A percentile compares a stretch with the other conserved stretches of the same genome.
Evolutionary conservation across 2,888 invertebrate species (phyloP).

Genomic region (Acronicta aceris): DNA sequence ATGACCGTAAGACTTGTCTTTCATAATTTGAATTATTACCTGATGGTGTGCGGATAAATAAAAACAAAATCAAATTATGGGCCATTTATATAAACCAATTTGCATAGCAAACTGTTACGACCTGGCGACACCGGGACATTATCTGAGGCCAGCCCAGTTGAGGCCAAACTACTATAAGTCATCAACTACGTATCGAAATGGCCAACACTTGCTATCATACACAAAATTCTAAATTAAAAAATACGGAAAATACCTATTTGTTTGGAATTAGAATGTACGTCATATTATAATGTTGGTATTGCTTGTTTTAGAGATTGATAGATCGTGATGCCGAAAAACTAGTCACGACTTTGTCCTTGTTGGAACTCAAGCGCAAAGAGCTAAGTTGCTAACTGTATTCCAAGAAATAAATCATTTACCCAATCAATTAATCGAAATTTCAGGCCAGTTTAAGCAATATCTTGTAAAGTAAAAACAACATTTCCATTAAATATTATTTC

Average conservation of each 20-base stretch:
- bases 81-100: slow-evolving; percentile 67
- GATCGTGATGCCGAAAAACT: slow-evolving; percentile 34
- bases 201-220: slow-evolving; percentile 36
- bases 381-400: too few species aligned
- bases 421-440: too few species aligned
- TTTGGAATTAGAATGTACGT: slow-evolving; percentile 33
- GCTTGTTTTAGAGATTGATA: slow-evolving; percentile 42
- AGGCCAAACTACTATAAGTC: slow-evolving; percentile 30
- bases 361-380: slow-evolving; percentile 1
- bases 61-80: slow-evolving; percentile 62
- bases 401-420: too few species aligned
- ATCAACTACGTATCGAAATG: slow-evolving; percentile 40
- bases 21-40: slow-evolving; percentile 57
- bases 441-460: slow-evolving; percentile 1
- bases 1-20: slow-evolving; percentile 50
- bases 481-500: too few species aligned
- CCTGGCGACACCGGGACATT: slow-evolving; percentile 54
- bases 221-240: slow-evolving; percentile 24
- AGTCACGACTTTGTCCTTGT: slow-evolving; percentile 33
- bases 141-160: slow-evolving; percentile 47
- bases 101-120: slow-evolving; percentile 64
- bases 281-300: slow-evolving; percentile 19
- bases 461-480: neutral
- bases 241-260: slow-evolving; percentile 27
- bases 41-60: slow-evolving; percentile 56